Base-by-base conservation (phyloP, 1,140 invertebrate genomes). In the Drosophila subpulchrella region DNA sequence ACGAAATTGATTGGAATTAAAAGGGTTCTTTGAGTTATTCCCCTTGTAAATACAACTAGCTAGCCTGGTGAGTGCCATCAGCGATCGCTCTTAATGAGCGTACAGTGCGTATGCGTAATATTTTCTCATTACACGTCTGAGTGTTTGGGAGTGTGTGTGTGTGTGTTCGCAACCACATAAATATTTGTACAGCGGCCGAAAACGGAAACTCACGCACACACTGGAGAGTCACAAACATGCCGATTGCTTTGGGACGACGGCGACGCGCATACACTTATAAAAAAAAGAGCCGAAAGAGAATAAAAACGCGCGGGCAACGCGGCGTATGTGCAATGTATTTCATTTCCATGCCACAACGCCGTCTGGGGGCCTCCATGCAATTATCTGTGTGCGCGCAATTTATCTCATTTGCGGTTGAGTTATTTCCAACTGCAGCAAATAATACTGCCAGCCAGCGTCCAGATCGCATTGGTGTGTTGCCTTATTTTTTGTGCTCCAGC, bases 341-440 rank as follows among this genome's bases (percentile, higher is more conserved):
- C 42, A 51, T 70, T 68, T 72, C 55, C 59, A 42, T 60, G 50
- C 59, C 54, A 57, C 46, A 62, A 59, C 74, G 42, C 58, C 75
- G 41, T 78, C 67, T 53, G 53, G 73, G 60, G 68, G 51, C 65
- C 72, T 30, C 68, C 78, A 70, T 81, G 90, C 85, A 91, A 91
- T 91, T 88, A 91, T 91, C 90, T 91, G 73, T 84, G 63, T 88
- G 80, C 86, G 78, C 68, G 75, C 83, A 91, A 91, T 91, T 91
- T 91, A 91, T 91, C 90, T 90, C 90, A 91, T 91, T 91, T 91
- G 90, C 90, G 86, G 90, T 91, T 91, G 90, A 91, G 85, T 91
- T 91, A 84, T 91, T 91, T 91, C 77, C 90, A 75, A 80, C 75
- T 83, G 81, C 81, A 89, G 83, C 84, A 81, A 89, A 89, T 89